Percentiles rank a stretch among this genome's conserved stretches.
Conservation (phyloP, 2,113 vertebrate species). For the Onychostruthus taczanowskii region DNA sequence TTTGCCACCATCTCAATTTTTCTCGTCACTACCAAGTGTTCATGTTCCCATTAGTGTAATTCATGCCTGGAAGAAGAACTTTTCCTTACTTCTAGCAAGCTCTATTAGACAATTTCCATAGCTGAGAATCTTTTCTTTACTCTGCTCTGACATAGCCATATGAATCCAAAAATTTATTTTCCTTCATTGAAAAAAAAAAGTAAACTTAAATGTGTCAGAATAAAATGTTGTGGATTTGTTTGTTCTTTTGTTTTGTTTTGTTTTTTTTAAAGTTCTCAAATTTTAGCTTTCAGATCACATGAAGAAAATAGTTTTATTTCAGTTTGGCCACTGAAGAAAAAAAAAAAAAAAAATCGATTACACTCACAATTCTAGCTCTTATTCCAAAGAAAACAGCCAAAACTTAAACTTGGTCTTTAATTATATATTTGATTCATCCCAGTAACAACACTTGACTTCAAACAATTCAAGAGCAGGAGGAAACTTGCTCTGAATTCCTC, state of each 20-base stretch:
- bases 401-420: constrained; percentile 36
- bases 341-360: constrained; percentile 46
- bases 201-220: background rate
- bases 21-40: background rate
- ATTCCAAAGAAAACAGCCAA: constrained; percentile 38
- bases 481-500: constrained; percentile 62
- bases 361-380: background rate
- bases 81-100: background rate
- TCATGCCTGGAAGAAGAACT: background rate
- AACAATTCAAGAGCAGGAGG: constrained; percentile 54
- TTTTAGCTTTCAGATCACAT: background rate
- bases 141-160: background rate
- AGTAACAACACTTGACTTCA: constrained; percentile 50
- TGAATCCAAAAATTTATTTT: background rate
- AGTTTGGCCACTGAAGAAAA: constrained; percentile 21
- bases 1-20: background rate
- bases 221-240: background rate
- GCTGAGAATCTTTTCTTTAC: background rate
- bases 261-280: background rate
- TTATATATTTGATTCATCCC: constrained; percentile 58
- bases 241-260: background rate
- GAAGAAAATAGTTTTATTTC: constrained; percentile 1
- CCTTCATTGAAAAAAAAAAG: background rate
- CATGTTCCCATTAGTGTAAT: background rate
- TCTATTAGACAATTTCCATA: background rate